phyloP scores from a whole-genome alignment of 1,140 invertebrate species.

The Conus betulinus region DNA sequence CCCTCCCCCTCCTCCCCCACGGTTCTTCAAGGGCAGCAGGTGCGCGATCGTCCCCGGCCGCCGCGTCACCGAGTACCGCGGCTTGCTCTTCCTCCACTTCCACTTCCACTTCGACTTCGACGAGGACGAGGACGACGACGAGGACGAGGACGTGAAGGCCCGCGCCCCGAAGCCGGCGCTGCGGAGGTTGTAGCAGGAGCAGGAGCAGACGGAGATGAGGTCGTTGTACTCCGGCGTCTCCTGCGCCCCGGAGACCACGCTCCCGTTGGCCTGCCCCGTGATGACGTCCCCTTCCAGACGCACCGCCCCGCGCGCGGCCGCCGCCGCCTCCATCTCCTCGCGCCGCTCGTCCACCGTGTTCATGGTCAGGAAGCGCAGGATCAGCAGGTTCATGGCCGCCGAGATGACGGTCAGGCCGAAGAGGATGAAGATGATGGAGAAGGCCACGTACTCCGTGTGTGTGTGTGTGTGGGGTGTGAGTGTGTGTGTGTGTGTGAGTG shows the following conservation, averaged over 20 bases:
- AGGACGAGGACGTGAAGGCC: not conserved
- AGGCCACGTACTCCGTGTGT: constrained; percentile 89
- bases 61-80: constrained; percentile 82
- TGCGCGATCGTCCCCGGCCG: constrained; percentile 85
- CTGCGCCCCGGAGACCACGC: constrained; percentile 74
- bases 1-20: no score
- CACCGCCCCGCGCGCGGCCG: constrained; percentile 83
- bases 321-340: constrained; percentile 88
- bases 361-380: constrained; percentile 99
- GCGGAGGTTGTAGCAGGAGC: constrained; percentile 82
- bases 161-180: constrained; percentile 10
- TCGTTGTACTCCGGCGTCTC: constrained; percentile 78
- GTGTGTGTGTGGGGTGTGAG: no score
- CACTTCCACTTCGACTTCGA: constrained; percentile 48
- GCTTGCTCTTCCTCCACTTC: constrained; percentile 64
- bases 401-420: constrained; percentile 99
- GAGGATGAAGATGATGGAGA: constrained; percentile 98
- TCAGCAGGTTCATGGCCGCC: constrained; percentile 97
- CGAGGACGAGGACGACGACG: not conserved
- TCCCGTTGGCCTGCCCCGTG: constrained; percentile 77
- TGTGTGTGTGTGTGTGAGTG: no score
- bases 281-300: constrained; percentile 96
- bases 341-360: constrained; percentile 96
- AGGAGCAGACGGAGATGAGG: constrained; percentile 87
- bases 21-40: constrained; percentile 81